Percentiles rank a stretch among this genome's conserved stretches.
These are phyloP conservation scores for Amiota mariae DNA, from an alignment of 2,888 invertebrate genomes.

Conservation along the genomic window DNA sequence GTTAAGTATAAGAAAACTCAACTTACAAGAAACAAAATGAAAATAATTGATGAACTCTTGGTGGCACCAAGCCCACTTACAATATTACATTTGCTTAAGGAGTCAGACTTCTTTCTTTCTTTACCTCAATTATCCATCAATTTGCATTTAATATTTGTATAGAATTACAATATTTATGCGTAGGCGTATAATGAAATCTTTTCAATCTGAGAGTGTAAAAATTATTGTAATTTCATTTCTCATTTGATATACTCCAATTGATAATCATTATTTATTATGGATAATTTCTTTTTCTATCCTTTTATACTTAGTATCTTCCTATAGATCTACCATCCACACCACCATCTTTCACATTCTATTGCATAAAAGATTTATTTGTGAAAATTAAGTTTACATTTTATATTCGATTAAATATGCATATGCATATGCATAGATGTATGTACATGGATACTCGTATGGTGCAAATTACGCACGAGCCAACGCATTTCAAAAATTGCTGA, in stretches of 20 bases:
- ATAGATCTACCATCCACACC: no score
- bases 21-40: no score
- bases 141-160: slow-evolving; percentile 22
- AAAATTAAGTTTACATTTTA: slow-evolving; percentile 64
- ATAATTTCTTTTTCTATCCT: no score
- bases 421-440: slow-evolving; percentile 19
- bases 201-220: no score
- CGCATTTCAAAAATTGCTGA: slow-evolving; percentile 44
- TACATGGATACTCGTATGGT: slow-evolving; percentile 32
- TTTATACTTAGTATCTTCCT: no score
- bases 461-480: slow-evolving; percentile 63
- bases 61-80: slow-evolving; percentile 56
- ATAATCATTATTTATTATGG: no score
- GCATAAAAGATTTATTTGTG: slow-evolving; percentile 51
- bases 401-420: slow-evolving; percentile 69
- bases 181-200: background rate
- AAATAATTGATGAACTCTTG: slow-evolving; percentile 59
- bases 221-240: no score
- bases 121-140: background rate
- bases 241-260: no score
- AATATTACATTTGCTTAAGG: slow-evolving; percentile 4
- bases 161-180: slow-evolving; percentile 13
- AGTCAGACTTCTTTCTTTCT: background rate
- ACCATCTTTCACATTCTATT: slow-evolving; percentile 30
- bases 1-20: no score